Evolutionary conservation across 2,888 invertebrate genomes (phyloP).

Genomic region (Cephus nigrinus): DNA sequence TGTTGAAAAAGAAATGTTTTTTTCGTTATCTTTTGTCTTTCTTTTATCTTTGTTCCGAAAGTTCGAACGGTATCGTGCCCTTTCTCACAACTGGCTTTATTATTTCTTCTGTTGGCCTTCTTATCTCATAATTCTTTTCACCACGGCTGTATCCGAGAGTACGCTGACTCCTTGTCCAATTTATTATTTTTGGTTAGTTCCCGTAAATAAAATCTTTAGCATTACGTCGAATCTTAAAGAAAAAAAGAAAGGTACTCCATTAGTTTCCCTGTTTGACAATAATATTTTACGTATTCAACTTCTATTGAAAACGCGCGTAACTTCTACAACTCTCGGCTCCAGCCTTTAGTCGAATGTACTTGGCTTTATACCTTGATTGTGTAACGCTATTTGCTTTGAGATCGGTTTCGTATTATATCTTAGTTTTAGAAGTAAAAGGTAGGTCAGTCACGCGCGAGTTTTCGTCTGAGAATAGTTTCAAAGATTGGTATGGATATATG

Average conservation of each 20-base stretch:
- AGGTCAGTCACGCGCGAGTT: slow-evolving; percentile 44
- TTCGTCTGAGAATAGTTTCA: slow-evolving; percentile 43
- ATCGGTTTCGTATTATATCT: slow-evolving; percentile 63
- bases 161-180: neutral
- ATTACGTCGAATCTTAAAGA: too few species aligned
- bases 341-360: slow-evolving; percentile 57
- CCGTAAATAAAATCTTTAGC: too few species aligned
- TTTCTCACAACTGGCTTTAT: slow-evolving; percentile 53
- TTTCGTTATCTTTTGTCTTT: too few species aligned
- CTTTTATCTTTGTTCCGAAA: too few species aligned
- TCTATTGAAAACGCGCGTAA: neutral
- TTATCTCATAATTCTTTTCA: slow-evolving; percentile 24
- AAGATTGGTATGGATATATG: too few species aligned
- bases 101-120: slow-evolving; percentile 49
- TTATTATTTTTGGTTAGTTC: too few species aligned
- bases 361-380: slow-evolving; percentile 65
- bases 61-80: slow-evolving; percentile 41
- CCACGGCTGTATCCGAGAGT: slow-evolving; percentile 38
- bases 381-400: slow-evolving; percentile 66
- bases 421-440: slow-evolving; percentile 63
- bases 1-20: too few species aligned
- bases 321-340: slow-evolving; percentile 27
- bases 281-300: neutral
- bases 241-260: too few species aligned
- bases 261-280: too few species aligned